Conservation (phyloP, 2,888 invertebrate species). For the Erebia palarica region DNA sequence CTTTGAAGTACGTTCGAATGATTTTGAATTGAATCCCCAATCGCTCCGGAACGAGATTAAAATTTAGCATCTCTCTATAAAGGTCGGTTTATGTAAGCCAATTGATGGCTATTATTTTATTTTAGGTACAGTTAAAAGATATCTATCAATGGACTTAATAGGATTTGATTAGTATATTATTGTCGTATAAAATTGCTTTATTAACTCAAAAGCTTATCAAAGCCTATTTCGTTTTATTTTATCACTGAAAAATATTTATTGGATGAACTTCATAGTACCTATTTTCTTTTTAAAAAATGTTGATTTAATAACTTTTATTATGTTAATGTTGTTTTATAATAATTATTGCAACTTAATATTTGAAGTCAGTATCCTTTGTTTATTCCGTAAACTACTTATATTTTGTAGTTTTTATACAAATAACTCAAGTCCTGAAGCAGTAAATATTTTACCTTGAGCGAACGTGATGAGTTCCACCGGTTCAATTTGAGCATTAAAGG, state of each 20-base stretch:
- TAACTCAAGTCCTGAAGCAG: not conserved
- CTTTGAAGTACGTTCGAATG: conserved; percentile 60
- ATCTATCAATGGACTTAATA: not conserved
- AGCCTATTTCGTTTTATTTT: not conserved
- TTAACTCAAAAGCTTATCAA: not conserved
- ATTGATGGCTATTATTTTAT: conserved; percentile 33
- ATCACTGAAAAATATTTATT: too few species aligned
- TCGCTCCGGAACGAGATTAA: conserved; percentile 52
- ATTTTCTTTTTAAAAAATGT: too few species aligned
- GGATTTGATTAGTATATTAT: not conserved
- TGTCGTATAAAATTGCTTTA: not conserved
- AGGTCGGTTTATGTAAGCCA: conserved; percentile 29
- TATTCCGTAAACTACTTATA: not conserved
- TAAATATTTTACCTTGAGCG: conserved; percentile 40
- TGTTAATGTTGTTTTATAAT: too few species aligned
- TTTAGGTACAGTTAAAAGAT: conserved; percentile 28
- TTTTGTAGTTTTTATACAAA: not conserved
- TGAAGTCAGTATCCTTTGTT: not conserved
- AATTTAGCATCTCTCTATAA: conserved; percentile 41
- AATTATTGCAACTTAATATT: too few species aligned
- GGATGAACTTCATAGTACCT: too few species aligned
- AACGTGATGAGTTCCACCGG: conserved; percentile 36
- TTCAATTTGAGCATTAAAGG: conserved; percentile 11
- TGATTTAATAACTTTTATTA: too few species aligned
- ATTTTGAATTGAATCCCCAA: conserved; percentile 53